Evolutionary conservation across 2,888 invertebrate species (phyloP).

Genomic region (Lithophane socia): DNA sequence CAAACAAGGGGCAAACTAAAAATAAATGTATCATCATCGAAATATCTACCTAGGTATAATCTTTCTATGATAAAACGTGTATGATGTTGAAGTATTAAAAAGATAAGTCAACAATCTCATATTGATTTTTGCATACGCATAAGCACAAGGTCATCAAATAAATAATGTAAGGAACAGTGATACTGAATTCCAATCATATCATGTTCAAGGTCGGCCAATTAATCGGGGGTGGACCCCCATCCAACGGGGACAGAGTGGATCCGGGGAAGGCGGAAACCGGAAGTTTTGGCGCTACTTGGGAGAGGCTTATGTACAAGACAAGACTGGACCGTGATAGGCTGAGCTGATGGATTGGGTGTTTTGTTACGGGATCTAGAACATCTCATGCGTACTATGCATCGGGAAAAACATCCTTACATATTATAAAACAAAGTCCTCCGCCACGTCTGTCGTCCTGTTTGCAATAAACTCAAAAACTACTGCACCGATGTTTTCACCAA

Average conservation of each 20-base stretch:
- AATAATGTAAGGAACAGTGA: neutral
- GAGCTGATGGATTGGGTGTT: too few relatives aligned
- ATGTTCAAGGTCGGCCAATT: too few relatives aligned
- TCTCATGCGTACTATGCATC: too few relatives aligned
- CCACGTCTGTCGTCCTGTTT: too few relatives aligned
- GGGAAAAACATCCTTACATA: too few relatives aligned
- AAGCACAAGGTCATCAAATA: neutral
- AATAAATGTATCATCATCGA: conserved; percentile 8
- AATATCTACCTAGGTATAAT: conserved; percentile 12
- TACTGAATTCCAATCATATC: neutral
- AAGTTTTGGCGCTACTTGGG: neutral
- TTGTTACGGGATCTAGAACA: neutral
- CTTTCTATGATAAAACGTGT: conserved; percentile 25
- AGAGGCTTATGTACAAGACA: neutral
- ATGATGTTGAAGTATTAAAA: conserved; percentile 12
- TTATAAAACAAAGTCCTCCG: too few relatives aligned
- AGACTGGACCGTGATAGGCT: neutral
- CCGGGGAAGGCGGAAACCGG: neutral
- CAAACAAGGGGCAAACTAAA: neutral
- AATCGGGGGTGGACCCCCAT: neutral
- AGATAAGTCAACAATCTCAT: conserved; percentile 34
- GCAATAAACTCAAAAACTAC: too few relatives aligned
- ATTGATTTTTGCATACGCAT: conserved; percentile 31
- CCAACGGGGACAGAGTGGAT: too few relatives aligned
- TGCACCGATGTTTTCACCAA: too few relatives aligned